Evolutionary conservation across 2,113 vertebrate genomes (phyloP), one percentile per base, ranked within the genome.

Genomic region (Empidonax traillii): DNA sequence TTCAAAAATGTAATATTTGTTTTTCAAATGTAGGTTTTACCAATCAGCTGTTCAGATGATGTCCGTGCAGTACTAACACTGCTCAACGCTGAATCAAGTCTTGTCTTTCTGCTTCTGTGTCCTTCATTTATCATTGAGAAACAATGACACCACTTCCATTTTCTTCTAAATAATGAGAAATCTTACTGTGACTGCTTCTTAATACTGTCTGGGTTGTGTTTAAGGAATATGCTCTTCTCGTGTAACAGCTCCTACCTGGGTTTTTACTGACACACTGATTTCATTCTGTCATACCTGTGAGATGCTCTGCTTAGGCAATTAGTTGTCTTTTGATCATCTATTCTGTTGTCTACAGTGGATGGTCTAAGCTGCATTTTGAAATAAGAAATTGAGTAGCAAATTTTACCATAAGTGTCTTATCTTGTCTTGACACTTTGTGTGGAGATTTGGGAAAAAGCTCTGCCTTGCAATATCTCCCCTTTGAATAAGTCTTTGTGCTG

Each of bases 61-160:
- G 27, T 30, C 30, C 0, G 0, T 24, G 53, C 30, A 49, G 16
- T 22, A 27, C 44, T 56, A 79, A 39, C 25, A 19, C 25, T 20
- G 12, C 24, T 69, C 41, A 63, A 53, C 30, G n/a, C 30, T 53
- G 44, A 31, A 47, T 47, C 37, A 30, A 8, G 11, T 33, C 43
- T 51, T 71, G n/a, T 39, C 39, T 68, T 76, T 80, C 28, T 90
- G 28, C 61, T 74, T 53, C 51, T 33, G 12, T 27, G 2, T 30
- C 6, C 49, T 47, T 61, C 39, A 41, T 44, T 79, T 81, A n/a
- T 10, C 12, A 27, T 18, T 77, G 19, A 78, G 56, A 95, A 95
- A 82, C 35, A 6, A 43, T 44, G 44, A 31, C 76, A 81, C 10
- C 12, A 31, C 15, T 51, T 90, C 27, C 28, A 27, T 58, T 77